Base-by-base conservation (phyloP, 2,797 vertebrate species). In the Cynodonichthys magdalenae region DNA sequence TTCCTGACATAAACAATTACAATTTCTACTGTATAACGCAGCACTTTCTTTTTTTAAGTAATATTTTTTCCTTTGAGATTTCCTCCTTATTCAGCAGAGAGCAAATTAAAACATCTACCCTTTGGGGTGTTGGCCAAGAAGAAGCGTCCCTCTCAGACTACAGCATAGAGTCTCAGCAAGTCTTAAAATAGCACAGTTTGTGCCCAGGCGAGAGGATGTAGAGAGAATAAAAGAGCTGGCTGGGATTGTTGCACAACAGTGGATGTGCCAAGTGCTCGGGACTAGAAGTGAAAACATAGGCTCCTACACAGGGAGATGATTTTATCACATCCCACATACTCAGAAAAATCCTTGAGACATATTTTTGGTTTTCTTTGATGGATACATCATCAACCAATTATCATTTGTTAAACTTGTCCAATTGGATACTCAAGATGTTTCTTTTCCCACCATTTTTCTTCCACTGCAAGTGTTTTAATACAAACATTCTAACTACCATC, bases 171-270 rank as follows among this genome's bases (percentile, higher is more conserved):
- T 59, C 79, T 80, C 82, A 75, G 84, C 68, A 20, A 74, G 63
- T 80, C 84, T 86, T 90, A 91, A 92, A 91, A 92, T 92, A 92
- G 88, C 55, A 19, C 70, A 41, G 72, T 81, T 87, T 88, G 82
- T 82, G 75, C 58, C 87, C 69, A 78, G 64, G 68, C 74, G 19
- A 69, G 70, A 77, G 75, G 83, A 82, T 72, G 81, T 68, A 65
- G 82, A 29, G 54, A 76, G 74, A 75, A 78, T 5, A 17, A 79
- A 66, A 69, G 74, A 81, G 74, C 82, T 82, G 79, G 83, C 83
- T 74, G 66, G 62, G 72, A 77, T 80, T 75, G 75, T 90, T 88
- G 63, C 70, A 88, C 82, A 88, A 89, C 80, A 86, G 77, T 80
- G 71, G 69, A 75, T 41, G 50, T 66, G 66, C 82, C 71, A 79